Evolutionary conservation across 2,113 vertebrate genomes (phyloP), one percentile per base, ranked within the genome.

Genomic region (Ptyas mucosa): DNA sequence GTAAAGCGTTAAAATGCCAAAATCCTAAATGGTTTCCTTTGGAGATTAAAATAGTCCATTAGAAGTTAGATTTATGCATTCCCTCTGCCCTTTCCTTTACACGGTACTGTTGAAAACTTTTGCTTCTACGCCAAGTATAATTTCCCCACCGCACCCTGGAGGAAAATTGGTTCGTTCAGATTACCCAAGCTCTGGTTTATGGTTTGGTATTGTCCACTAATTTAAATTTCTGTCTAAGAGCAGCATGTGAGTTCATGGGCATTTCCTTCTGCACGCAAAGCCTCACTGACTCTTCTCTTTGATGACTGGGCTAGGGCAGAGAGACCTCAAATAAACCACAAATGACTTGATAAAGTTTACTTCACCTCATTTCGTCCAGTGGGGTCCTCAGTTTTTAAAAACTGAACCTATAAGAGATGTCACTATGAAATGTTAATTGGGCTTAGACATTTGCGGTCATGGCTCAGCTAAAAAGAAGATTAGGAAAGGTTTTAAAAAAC

Each of bases 1-100:
- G 99, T 99, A 98, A 98, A 95, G 39, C 2, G 87, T 49, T 29
- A 2, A 20, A 5, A 1, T 49, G 11, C 34, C 51, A 34, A 52
- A 51, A 29, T 24, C 88, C 7, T 49, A 14, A 43, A 12, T 8
- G 43, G 11, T 11, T 10, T 52, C 81, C 58, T 61, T 89, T 15
- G 39, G 14, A 29, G 12, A 2, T 51, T 49, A 64, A 15, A 46
- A 26, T 51, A 26, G 26, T 51, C 24, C 49, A 18, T 52, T 52
- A 12, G 14, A 52, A 52, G 64, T 51, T 51, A 64, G 8, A 87
- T 29, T 14, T 29, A 49, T 87, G 24, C 46, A 2, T 52, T 87
- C 11, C 29, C 10, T 26, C 26, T 26, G 3, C 49, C 26, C 46
- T 87, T 49, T 81, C 26, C 46, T 51, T 49, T 81, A 43, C 15